Percentiles rank a stretch among this genome's conserved stretches.
phyloP scores from a whole-genome alignment of 2,888 invertebrate genomes.

The Agrochola macilenta region DNA sequence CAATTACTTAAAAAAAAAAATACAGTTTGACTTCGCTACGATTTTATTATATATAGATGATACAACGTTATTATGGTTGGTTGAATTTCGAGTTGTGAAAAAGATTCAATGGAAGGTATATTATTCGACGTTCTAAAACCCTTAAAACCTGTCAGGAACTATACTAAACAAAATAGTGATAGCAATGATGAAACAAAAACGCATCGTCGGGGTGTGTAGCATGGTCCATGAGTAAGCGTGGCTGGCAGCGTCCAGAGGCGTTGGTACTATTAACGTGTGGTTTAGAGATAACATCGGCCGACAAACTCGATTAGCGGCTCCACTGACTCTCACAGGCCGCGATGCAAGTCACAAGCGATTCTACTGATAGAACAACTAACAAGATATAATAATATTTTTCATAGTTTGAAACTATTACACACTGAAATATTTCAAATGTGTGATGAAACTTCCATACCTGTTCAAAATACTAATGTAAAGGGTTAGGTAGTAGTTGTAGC shows the following conservation, averaged over 20 bases:
- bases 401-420: not conserved
- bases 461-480: not conserved
- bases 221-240: slow-evolving; percentile 57
- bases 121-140: too few species aligned
- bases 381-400: not conserved
- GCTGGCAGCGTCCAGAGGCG: slow-evolving; percentile 73
- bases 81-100: not conserved
- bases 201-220: slow-evolving; percentile 12
- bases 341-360: slow-evolving; percentile 66
- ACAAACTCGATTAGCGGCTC: slow-evolving; percentile 90
- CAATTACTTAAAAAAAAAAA: not conserved
- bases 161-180: slow-evolving; percentile 21
- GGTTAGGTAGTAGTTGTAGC: not conserved
- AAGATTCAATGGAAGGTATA: not conserved
- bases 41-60: not conserved
- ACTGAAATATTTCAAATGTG: not conserved
- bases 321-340: slow-evolving; percentile 76
- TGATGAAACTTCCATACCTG: not conserved
- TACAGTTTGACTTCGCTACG: not conserved
- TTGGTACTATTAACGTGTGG: slow-evolving; percentile 87
- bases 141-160: slow-evolving; percentile 5
- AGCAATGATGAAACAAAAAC: slow-evolving; percentile 40
- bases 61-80: not conserved
- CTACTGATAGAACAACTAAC: slow-evolving; percentile 24
- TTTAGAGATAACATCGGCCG: slow-evolving; percentile 89